Evolutionary conservation across 1,140 invertebrate genomes (phyloP).

Genomic region (Sipha flava): DNA sequence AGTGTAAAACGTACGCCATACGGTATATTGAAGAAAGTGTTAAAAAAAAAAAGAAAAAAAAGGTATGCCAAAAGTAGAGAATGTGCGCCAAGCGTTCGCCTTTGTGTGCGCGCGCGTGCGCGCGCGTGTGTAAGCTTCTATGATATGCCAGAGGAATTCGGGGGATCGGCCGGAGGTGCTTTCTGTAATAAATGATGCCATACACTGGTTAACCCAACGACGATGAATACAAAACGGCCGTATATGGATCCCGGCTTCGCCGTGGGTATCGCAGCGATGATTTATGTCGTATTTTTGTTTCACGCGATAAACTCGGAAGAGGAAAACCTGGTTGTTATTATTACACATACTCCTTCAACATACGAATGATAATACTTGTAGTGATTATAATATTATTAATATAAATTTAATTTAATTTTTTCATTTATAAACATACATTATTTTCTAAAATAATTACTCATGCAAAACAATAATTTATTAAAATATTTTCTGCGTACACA

Average conservation of each 20-base stretch:
- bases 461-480: too few species aligned
- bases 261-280: background rate
- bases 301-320: background rate
- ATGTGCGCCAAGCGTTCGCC: too few species aligned
- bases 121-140: too few species aligned
- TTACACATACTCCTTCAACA: background rate
- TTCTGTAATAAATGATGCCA: conserved; percentile 9
- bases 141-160: background rate
- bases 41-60: too few species aligned
- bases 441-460: too few species aligned
- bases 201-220: conserved; percentile 5
- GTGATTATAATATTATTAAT: too few species aligned
- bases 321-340: background rate
- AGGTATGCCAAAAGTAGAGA: too few species aligned
- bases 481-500: too few species aligned
- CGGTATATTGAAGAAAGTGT: too few species aligned
- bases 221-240: conserved; percentile 8
- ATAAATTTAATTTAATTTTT: too few species aligned
- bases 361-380: background rate
- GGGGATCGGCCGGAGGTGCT: background rate
- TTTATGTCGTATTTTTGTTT: conserved; percentile 15
- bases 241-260: background rate
- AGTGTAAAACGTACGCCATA: too few species aligned
- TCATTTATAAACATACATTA: too few species aligned
- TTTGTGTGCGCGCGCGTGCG: background rate